Evolutionary conservation across 30 jellyfish, hydroid and myxozoan genomes (phyloP).

Genomic region (Aurelia sp.): DNA sequence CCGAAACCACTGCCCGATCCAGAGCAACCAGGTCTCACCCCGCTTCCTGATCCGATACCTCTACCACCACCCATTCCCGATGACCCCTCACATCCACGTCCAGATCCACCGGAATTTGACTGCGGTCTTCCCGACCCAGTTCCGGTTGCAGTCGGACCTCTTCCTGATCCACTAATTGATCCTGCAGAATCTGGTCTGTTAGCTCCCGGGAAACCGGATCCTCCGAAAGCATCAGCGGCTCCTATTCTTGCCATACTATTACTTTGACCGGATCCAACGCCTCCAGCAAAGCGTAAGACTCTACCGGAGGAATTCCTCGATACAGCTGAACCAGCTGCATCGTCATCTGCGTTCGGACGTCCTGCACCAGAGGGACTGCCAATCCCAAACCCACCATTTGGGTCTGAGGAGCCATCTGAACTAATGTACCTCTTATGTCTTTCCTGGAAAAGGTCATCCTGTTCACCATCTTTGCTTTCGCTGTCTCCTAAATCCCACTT

Average conservation of each 20-base stretch:
- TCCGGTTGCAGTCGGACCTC: conserved; percentile 27
- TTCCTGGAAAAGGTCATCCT: no score
- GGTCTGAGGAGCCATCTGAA: no score
- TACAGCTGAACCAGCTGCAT: no score
- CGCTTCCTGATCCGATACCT: conserved; percentile 50
- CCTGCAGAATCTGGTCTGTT: no score
- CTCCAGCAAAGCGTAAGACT: neutral
- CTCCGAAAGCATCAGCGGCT: conserved; percentile 1
- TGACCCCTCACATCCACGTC: conserved; percentile 57
- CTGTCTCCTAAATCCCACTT: no score
- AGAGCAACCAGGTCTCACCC: conserved; percentile 58
- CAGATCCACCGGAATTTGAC: conserved; percentile 31
- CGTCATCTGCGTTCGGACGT: no score
- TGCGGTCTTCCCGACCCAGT: conserved; percentile 50
- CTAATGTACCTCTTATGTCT: no score
- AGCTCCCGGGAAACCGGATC: conserved; percentile 18
- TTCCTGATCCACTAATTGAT: conserved; percentile 28
- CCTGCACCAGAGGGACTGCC: no score
- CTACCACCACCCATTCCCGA: conserved; percentile 21
- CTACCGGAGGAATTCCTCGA: no score
- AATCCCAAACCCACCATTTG: no score
- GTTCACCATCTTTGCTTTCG: no score
- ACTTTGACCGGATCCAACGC: conserved; percentile 15
- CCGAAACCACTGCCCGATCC: conserved; percentile 60
- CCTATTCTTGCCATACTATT: neutral